Evolutionary conservation across 2,113 vertebrate genomes (phyloP), one percentile per base, ranked within the genome.

Genomic region (Myrmophylax atrothorax): DNA sequence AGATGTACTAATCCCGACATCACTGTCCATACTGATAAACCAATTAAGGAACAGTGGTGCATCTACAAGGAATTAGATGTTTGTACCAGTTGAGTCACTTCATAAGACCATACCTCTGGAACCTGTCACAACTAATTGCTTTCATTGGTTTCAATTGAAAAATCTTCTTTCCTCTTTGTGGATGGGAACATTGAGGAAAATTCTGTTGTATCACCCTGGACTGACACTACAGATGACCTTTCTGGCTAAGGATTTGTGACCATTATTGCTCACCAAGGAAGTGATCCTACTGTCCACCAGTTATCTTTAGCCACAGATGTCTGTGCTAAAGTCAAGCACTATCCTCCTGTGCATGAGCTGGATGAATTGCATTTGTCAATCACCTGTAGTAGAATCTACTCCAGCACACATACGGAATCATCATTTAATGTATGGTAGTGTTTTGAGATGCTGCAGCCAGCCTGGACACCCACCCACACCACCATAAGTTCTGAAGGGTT

Each of bases 231-330:
- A 68, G 70, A 38, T 16, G 17, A 74, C 13, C 18, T 11, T 50
- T 67, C 44, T 82, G 74, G 7, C 42, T 9, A 59, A 60, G 53
- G 20, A 50, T 72, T 68, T 25, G 7, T 46, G 59, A 75, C 9
- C 22, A 46, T 35, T 60, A 23, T 1, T 6, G 12, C 0, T 0
- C 31, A n/a, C 5, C 33, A 59, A 68, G 64, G 22, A 89, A 84
- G 18, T 40, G 50, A 87, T 76, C 40, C 23, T 59, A 3, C 16
- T 49, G 16, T 74, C 24, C 26, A 29, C 26, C 38, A 46, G 22
- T 35, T 35, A 72, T 31, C 56, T 75, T 92, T 44, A 52, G 10
- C 5, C 31, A 37, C 6, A 35, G 37, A 28, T 69, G 62, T 44
- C 50, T 44, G 4, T 40, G 40, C 46, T n/a, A 4, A 88, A 77